Conservation (phyloP, 2,797 vertebrate species). For the Enteromius anoplus region DNA sequence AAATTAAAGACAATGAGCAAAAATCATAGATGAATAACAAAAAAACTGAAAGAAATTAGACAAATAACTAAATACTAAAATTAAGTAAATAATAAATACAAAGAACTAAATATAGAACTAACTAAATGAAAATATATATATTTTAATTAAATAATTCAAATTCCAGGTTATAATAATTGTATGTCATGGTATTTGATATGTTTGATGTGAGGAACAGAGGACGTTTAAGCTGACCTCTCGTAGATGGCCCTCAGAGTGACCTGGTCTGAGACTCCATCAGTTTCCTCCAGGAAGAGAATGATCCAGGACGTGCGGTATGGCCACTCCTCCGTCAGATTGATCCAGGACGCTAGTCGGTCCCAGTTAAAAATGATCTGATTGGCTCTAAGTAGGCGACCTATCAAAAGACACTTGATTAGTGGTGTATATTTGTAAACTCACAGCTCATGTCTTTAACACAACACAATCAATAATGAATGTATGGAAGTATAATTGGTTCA, state of each 20-base stretch:
- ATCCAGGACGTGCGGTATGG: conserved; percentile 98
- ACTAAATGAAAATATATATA: not conserved
- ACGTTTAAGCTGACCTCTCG: conserved; percentile 82
- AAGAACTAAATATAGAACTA: not conserved
- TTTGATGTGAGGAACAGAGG: not conserved
- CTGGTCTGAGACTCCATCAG: conserved; percentile 89
- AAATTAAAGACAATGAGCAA: too few species aligned
- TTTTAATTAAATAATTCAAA: not conserved
- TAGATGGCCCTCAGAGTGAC: conserved; percentile 91
- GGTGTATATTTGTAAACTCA: not conserved
- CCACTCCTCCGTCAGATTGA: conserved; percentile 99
- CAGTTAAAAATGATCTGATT: conserved; percentile 97
- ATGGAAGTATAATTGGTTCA: not conserved
- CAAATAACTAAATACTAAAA: not conserved
- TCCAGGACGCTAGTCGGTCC: conserved; percentile 98
- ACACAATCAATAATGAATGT: not conserved
- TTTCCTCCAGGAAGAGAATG: conserved; percentile 95
- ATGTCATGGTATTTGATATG: too few species aligned
- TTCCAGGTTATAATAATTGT: not conserved
- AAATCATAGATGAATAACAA: not conserved
- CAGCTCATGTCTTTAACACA: not conserved
- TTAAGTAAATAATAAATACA: not conserved
- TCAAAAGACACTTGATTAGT: conserved; percentile 34
- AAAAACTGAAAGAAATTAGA: not conserved
- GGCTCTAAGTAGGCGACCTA: conserved; percentile 92